Percentiles rank a stretch among this genome's conserved stretches.
Evolutionary conservation across 2,888 invertebrate genomes (phyloP).

Genomic region (Aphodius granarius): DNA sequence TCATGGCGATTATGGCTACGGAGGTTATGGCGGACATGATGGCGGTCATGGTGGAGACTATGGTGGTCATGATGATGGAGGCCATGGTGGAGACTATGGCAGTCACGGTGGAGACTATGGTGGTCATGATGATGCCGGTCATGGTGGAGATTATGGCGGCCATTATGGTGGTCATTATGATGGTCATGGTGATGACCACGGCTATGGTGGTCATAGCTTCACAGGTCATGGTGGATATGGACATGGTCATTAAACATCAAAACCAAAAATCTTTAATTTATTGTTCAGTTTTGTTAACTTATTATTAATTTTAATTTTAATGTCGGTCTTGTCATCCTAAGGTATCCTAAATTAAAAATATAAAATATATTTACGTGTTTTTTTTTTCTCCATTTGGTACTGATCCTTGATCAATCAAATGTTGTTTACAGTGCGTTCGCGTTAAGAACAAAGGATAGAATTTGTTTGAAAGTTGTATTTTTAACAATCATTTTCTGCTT

Average conservation of each 20-base stretch:
- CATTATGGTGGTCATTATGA: background rate
- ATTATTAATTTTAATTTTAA: too few relatives aligned
- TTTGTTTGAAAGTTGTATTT: too few relatives aligned
- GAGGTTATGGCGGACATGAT: background rate
- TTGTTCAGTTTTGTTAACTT: too few relatives aligned
- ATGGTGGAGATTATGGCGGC: background rate
- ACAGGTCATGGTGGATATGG: conserved; percentile 12
- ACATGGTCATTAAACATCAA: conserved; percentile 4
- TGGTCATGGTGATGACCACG: background rate
- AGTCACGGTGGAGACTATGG: background rate
- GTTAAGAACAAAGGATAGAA: too few relatives aligned
- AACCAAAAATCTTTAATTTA: background rate
- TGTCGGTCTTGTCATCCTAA: background rate
- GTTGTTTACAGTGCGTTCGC: too few relatives aligned
- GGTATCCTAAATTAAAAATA: background rate
- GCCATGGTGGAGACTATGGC: conserved; percentile 2
- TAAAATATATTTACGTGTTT: background rate
- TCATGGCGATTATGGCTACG: background rate
- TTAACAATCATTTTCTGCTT: too few relatives aligned
- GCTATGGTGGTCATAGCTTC: conserved; percentile 10
- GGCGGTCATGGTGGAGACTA: conserved; percentile 6
- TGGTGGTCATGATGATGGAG: conserved; percentile 15
- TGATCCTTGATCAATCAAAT: too few relatives aligned
- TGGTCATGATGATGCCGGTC: too few relatives aligned
- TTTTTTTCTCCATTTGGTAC: background rate